Evolutionary conservation across 2,797 vertebrate species (phyloP), one percentile per base, ranked within the genome.

Genomic region (Siniperca obscura): DNA sequence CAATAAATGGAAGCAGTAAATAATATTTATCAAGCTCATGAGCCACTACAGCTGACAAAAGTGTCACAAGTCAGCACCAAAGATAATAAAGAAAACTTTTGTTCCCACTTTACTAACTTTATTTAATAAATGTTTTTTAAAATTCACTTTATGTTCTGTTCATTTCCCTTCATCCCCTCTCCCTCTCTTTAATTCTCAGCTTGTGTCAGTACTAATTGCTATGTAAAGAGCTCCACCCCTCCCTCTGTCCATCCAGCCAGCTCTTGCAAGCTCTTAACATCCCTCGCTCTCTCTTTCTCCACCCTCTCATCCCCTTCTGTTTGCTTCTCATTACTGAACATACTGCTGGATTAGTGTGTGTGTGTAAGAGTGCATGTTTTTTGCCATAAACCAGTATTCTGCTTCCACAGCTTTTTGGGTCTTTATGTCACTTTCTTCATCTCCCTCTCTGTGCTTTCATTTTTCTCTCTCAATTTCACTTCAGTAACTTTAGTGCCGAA

Each of bases 231-330:
- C 77, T 68, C 73, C 42, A 65, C 67, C 82, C 60, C 81, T 70
- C 70, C 57, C 34, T 79, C 87, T 48, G 40, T 78, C 88, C 61
- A 55, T 78, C 67, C 84, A 81, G 71, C 48, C 74, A 59, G 78
- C 74, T 68, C 77, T 83, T 50, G 22, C 66, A 76, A 74, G 78
- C 76, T 69, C 74, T 82, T 42, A 79, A 71, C 81, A 78, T 60
- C 83, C 56, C 78, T 53, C 75, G 30, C 48, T 8, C 53, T 76
- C 53, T 55, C 36, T 13, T 2, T 30, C 16, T 71, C 60, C 68
- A 81, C 79, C 73, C 89, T 72, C 65, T 86, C 82, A 83, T 86
- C 88, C 75, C 85, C 84, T 82, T 92, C 90, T 89, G 89, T 88
- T 90, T 48, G 11, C 62, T n/a, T 86, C 82, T 90, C 87, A 89